phyloP scores from a whole-genome alignment of 2,797 vertebrate species.

The Dromococcyx pavoninus region DNA sequence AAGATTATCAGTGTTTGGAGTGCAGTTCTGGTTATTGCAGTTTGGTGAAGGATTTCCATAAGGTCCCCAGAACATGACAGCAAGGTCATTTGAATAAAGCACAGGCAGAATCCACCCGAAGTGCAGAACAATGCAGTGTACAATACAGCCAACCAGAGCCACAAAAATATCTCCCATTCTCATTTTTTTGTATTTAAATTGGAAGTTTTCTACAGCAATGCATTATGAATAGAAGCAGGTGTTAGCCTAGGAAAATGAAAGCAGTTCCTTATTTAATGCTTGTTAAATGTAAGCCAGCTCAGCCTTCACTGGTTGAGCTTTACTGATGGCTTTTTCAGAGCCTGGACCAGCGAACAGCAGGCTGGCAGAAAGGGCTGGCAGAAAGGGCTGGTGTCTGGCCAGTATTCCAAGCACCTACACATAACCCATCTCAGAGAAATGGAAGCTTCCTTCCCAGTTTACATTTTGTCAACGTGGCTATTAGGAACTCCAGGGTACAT shows the following conservation, averaged over 20 bases:
- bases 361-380: slow-evolving; percentile 4
- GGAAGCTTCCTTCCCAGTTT: not conserved
- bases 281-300: not conserved
- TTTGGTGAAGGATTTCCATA: slow-evolving; percentile 49
- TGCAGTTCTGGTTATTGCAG: not conserved
- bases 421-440: not conserved
- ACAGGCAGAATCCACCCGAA: not conserved
- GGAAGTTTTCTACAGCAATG: not conserved
- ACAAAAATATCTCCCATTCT: not conserved
- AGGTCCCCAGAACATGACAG: slow-evolving; percentile 26
- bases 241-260: not conserved
- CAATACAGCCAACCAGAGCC: not conserved
- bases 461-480: not conserved
- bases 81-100: slow-evolving; percentile 30
- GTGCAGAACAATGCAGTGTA: accelerated
- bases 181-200: not conserved
- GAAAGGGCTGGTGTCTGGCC: not conserved
- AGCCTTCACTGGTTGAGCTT: not conserved
- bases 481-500: not conserved
- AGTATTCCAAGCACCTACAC: not conserved
- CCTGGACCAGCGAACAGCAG: not conserved
- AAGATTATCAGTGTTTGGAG: slow-evolving; percentile 29
- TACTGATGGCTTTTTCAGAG: not conserved
- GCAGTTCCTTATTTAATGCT: not conserved
- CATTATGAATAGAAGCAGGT: not conserved